Base-by-base conservation (phyloP, 2,797 vertebrate genomes). In the Sebastiscus tertius region DNA sequence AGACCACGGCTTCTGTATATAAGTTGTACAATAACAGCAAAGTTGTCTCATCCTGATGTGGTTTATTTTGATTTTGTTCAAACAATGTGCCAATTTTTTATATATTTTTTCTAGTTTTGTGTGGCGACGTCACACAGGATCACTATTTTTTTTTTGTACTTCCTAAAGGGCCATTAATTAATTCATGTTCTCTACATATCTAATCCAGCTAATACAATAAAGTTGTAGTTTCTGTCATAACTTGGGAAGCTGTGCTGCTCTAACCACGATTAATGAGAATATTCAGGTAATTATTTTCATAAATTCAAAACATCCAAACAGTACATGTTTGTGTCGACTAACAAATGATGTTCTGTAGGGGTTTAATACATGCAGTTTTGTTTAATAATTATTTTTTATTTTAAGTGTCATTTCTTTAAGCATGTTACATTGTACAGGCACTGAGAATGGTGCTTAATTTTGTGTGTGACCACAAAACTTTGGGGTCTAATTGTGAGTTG, bases 371-470 rank as follows among this genome's bases (percentile, higher is more conserved):
- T 80, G 75, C 67, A 29, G 65, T 88, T 76, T 81, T 24, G 52
- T 81, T 85, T 61, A 75, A 71, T 76, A 77, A 70, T 79, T 70
- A 33, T 58, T 82, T 82, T 85, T 81, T 27, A 18, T 42, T 42
- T 31, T 66, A 54, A 36, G 49, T 76, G 76, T 84, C 18, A 31
- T 90, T 79, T 88, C 31, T 78, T 83, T 88, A 46, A 74, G 95
- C 94, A 95, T 95, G 94, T 93, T 86, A 82, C 85, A 88, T 81
- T 92, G 90, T 93, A 90, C 88, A 89, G 90, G 85, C 91, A 89
- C 88, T 81, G 63, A 81, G n/a, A 67, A 82, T 83, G 85, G 90
- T 93, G 93, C 85, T 91, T 90, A 75, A 85, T 90, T 92, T 78
- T 91, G 60, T 90, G 88, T 93, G 83, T 74, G 81, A 83, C 85